Base-by-base conservation (phyloP, 2,797 vertebrate genomes). In the Spea hammondii region DNA sequence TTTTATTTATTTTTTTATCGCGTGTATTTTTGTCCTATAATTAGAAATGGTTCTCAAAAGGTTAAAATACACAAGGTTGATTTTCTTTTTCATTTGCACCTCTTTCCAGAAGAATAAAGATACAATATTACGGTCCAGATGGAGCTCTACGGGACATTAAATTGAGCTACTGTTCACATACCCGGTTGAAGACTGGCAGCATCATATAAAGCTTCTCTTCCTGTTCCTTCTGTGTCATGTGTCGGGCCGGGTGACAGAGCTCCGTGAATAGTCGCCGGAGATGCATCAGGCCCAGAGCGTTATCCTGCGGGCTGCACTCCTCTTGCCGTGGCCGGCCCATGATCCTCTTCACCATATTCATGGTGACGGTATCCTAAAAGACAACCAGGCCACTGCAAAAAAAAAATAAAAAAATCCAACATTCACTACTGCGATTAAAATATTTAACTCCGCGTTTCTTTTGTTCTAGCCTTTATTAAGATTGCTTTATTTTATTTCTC, bases 331-430 rank as follows among this genome's bases (percentile, higher is more conserved):
- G 97, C 86, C 98, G 94, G 82, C 97, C 97, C 97, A 99, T 99
- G 88, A 99, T 99, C 90, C 98, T 95, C 87, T 99, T 99, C 91
- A 99, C 96, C 97, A 99, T 98, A 92, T 99, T 99, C 98, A 99
- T 99, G 93, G 95, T 97, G 87, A 90, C 93, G 86, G 92, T 85
- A 88, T 93, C 95, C 81, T 89, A 92, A 88, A 92, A 90, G 88
- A n/a, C 88, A 92, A 87, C 91, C 92, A 85, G 83, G 83, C 84
- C 91, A 88, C 92, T 96, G 69, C 69, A 71, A 83, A 1, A 12
- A 14, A 51, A 48, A 4, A 46, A n/a, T n/a, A 8, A 54, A 79
- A 53, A 12, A 55, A 53, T 44, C 13, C 48, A 48, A 67, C 8
- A 46, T 32, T 32, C 32, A 32, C 2, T 32, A 32, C 32, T 32